Percentiles rank a stretch among this genome's conserved stretches.
Evolutionary conservation across 2,113 vertebrate species (phyloP).

Genomic region (Callospermophilus lateralis): DNA sequence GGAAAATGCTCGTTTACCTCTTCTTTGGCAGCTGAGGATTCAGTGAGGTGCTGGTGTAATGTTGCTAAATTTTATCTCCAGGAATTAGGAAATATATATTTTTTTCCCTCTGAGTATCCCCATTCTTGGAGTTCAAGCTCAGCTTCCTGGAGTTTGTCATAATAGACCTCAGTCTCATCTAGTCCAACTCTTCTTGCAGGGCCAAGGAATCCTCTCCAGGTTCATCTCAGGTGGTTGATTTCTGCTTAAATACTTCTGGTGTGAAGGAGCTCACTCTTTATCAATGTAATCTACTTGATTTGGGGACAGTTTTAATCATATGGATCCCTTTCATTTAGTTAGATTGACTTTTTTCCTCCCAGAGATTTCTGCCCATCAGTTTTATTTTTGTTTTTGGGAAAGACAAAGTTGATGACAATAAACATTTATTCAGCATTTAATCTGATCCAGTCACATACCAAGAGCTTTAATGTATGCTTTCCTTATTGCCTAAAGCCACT

Average conservation of each 20-base stretch:
- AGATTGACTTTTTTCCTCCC: neutral
- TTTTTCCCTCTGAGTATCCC: neutral
- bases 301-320: neutral
- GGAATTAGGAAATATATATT: neutral
- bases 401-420: neutral
- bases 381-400: conserved; percentile 34
- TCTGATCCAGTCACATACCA: neutral
- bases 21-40: neutral
- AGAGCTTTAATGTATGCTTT: neutral
- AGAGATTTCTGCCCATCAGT: conserved; percentile 40
- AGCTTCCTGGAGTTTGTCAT: neutral
- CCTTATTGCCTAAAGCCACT: neutral
- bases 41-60: neutral
- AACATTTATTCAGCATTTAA: neutral
- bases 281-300: neutral
- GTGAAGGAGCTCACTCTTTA: neutral
- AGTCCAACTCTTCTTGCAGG: neutral
- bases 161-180: neutral
- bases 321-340: neutral
- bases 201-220: neutral
- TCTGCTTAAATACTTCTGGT: neutral
- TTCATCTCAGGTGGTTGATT: neutral
- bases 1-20: neutral
- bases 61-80: neutral
- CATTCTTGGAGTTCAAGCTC: neutral